Evolutionary conservation across 2,888 invertebrate species (phyloP).

Genomic region (Xylota segnis): DNA sequence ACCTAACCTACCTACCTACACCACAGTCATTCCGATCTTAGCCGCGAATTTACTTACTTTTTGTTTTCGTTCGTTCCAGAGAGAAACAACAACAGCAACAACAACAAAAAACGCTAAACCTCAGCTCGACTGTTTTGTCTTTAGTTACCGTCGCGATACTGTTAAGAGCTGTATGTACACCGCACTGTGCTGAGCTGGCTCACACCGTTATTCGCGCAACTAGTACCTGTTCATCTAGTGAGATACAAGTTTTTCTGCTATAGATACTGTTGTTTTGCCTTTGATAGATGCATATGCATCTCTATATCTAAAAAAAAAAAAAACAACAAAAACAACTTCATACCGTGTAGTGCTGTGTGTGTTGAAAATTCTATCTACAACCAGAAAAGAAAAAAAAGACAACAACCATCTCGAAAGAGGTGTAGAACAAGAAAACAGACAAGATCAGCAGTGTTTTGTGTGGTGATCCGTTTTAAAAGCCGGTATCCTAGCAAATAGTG

Average conservation of each 20-base stretch:
- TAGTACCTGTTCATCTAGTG: conserved; percentile 73
- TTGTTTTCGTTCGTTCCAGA: conserved; percentile 62
- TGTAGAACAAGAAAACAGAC: conserved; percentile 46
- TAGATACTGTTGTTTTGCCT: conserved; percentile 31
- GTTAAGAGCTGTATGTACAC: conserved; percentile 78
- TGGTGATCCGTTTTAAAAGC: conserved; percentile 66
- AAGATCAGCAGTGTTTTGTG: conserved; percentile 26
- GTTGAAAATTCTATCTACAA: conserved; percentile 53
- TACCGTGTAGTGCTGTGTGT: conserved; percentile 43
- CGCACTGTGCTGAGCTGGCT: conserved; percentile 72
- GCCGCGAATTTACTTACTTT: conserved; percentile 69
- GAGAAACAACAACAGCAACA: conserved; percentile 49
- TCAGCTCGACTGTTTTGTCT: conserved; percentile 78
- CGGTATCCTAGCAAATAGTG: conserved; percentile 71
- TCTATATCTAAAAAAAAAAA: conserved; percentile 13
- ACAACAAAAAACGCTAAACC: conserved; percentile 61
- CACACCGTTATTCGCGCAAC: conserved; percentile 73
- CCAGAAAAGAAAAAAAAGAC: conserved; percentile 2
- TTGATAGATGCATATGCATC: conserved; percentile 40
- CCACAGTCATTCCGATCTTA: conserved; percentile 70
- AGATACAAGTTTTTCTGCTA: conserved; percentile 60
- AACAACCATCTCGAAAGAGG: conserved; percentile 13
- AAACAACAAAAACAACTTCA: conserved; percentile 27
- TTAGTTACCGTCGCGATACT: conserved; percentile 84
- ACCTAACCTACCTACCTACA: conserved; percentile 55